phyloP scores from a whole-genome alignment of 2,113 vertebrate species.

The Turdus rufiventris region DNA sequence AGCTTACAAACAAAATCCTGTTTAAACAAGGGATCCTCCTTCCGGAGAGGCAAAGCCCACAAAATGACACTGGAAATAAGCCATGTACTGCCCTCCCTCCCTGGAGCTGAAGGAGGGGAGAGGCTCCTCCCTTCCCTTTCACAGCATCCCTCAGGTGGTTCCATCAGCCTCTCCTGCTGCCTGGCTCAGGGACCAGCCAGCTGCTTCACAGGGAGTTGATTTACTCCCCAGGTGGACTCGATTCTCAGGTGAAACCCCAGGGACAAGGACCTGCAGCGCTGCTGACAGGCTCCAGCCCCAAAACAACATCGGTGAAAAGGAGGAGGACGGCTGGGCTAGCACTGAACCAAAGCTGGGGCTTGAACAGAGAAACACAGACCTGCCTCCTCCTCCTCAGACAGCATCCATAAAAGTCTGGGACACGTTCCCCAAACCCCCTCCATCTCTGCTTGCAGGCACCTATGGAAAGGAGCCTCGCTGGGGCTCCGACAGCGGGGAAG shows the following conservation, averaged over 20 bases:
- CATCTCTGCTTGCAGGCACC: background rate
- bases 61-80: background rate
- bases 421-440: fast-evolving
- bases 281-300: fast-evolving
- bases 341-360: background rate
- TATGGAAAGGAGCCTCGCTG: background rate
- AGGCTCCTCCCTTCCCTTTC: fast-evolving
- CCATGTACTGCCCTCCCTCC: fast-evolving
- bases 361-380: background rate
- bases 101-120: fast-evolving
- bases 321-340: background rate
- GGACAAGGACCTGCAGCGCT: background rate
- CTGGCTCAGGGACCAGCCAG: background rate
- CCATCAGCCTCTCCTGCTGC: background rate
- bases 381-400: background rate
- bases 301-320: background rate
- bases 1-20: fast-evolving
- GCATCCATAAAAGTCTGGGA: background rate
- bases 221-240: background rate
- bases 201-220: background rate
- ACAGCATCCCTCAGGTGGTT: background rate
- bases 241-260: background rate
- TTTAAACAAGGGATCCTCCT: background rate
- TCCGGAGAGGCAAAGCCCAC: background rate
- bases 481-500: background rate